Evolutionary conservation across 2,888 invertebrate species (phyloP).

Genomic region (Podabrus alpinus): DNA sequence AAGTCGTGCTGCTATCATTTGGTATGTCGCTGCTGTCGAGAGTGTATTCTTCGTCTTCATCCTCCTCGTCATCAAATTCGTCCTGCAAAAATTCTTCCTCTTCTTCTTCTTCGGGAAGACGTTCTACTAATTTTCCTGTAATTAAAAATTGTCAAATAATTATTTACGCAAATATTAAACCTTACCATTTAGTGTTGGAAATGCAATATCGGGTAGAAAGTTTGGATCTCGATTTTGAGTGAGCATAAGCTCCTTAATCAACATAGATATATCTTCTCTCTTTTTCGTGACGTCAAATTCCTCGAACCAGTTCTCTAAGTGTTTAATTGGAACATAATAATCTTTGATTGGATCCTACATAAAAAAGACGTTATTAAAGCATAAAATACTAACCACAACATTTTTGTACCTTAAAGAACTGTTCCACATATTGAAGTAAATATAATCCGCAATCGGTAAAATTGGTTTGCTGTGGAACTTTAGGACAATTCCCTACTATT

Average conservation of each 20-base stretch:
- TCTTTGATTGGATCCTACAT: slow-evolving; percentile 78
- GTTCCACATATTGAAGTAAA: slow-evolving; percentile 94
- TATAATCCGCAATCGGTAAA: slow-evolving; percentile 96
- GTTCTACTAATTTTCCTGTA: slow-evolving; percentile 62
- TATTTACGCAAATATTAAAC: not conserved
- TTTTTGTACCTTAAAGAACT: slow-evolving; percentile 79
- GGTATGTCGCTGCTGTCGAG: slow-evolving; percentile 30
- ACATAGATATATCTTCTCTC: slow-evolving; percentile 81
- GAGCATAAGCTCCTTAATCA: slow-evolving; percentile 76
- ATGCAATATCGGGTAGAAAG: slow-evolving; percentile 71
- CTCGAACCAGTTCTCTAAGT: slow-evolving; percentile 84
- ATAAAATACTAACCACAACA: not conserved
- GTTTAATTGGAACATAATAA: slow-evolving; percentile 81
- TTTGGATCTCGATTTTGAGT: slow-evolving; percentile 71
- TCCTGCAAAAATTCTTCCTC: slow-evolving; percentile 34
- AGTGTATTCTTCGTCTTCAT: slow-evolving; percentile 39
- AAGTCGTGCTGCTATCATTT: slow-evolving; percentile 12
- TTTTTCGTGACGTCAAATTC: slow-evolving; percentile 82
- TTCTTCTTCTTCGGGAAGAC: slow-evolving; percentile 31
- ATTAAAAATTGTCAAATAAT: slow-evolving; percentile 9
- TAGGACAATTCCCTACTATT: slow-evolving; percentile 84
- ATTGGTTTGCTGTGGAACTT: slow-evolving; percentile 97
- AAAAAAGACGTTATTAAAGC: not conserved
- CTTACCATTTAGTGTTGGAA: slow-evolving; percentile 77
- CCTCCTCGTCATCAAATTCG: slow-evolving; percentile 27